Conservation (phyloP, 35 echinoderm and acorn worm genomes). For the Lytechinus variegatus region DNA sequence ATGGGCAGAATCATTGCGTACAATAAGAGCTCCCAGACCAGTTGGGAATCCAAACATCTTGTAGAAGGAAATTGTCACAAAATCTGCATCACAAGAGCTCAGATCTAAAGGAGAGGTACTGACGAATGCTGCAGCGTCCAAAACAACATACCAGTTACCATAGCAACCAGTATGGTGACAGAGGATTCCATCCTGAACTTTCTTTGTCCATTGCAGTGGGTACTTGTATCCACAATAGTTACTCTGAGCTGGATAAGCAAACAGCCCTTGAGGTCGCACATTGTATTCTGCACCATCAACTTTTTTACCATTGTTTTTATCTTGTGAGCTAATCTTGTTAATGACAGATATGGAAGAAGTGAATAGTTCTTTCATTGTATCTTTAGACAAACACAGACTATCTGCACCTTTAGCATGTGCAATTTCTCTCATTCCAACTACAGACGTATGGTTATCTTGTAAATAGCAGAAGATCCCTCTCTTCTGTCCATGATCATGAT, state of each 20-base stretch:
- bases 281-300: not conserved
- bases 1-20: constrained; percentile 65
- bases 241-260: constrained; percentile 84
- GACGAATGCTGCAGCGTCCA: constrained; percentile 88
- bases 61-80: constrained; percentile 91
- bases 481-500: not conserved
- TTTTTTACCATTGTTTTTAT: not conserved
- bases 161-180: not conserved
- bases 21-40: constrained; percentile 90
- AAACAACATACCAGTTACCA: constrained; percentile 79
- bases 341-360: not conserved
- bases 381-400: constrained; percentile 41
- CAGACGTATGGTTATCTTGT: constrained; percentile 87
- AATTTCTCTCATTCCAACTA: constrained; percentile 92
- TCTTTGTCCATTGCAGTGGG: constrained; percentile 54
- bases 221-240: constrained; percentile 91
- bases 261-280: constrained; percentile 53
- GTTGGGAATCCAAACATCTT: constrained; percentile 99
- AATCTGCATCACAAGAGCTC: constrained; percentile 73
- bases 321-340: not conserved
- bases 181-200: constrained; percentile 33
- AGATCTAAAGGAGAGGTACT: constrained; percentile 80
- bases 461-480: constrained; percentile 75
- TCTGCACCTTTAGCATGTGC: constrained; percentile 67
- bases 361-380: not conserved